Evolutionary conservation across 2,797 vertebrate genomes (phyloP), one percentile per base, ranked within the genome.

Genomic region (Sylvilagus floridanus): DNA sequence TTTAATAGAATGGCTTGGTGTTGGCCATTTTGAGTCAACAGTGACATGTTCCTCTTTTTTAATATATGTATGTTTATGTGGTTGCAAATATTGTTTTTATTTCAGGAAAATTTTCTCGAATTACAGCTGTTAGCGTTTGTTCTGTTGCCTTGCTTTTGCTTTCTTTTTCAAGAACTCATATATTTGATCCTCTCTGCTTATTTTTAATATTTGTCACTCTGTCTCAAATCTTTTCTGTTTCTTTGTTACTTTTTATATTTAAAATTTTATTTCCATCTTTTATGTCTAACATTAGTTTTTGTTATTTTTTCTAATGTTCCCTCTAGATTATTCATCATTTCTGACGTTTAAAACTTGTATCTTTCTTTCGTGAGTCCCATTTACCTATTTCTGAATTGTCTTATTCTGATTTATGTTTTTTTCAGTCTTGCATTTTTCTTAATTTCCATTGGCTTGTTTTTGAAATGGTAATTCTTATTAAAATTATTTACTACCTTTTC

Each of bases 391-490:
- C n/a, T 24, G n/a, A 54, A 57, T 66, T 84, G 63, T 37, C 60
- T 24, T 32, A 14, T 63, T 83, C 32, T 60, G 72, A 85, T 84
- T 77, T 35, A 62, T 85, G 52, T 83, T 65, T 66, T 16, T 50
- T 91, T 72, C 42, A 52, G 57, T 84, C 19, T 76, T 66, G 50
- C 62, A 66, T 26, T 91, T 90, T 69, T 81, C 77, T 63, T 83
- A 54, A 66, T 37, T 83, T 66, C 11, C 35, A 37, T 75, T 42
- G 35, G 60, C 42, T 91, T 83, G n/a, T 10, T 75, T 84, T 66
- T 57, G 63, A 66, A 91, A 68, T 60, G 68, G 11, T 69, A 66
- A 84, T 77, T 91, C 57, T 11, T 57, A 5, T 84, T 69, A 37
- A 37, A 37, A 37, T 37, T 37, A 37, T 37, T 37, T 37, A 37